phyloP scores from a whole-genome alignment of 2,888 invertebrate genomes.

The Copidosoma aretas region DNA sequence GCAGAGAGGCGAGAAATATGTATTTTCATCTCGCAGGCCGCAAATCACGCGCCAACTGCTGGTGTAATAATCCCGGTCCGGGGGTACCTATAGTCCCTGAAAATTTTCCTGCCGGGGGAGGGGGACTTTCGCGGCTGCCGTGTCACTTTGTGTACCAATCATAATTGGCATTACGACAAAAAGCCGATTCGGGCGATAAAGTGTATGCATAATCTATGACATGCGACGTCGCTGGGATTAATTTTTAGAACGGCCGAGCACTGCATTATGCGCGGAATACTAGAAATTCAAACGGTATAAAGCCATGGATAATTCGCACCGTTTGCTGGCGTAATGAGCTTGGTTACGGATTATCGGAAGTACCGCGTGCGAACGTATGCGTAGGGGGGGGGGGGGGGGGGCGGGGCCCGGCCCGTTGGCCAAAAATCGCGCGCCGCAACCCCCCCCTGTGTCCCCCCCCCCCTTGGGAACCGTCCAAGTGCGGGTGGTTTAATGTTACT shows the following conservation, averaged over 20 bases:
- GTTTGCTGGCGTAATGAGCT: constrained; percentile 26
- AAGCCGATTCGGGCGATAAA: not conserved
- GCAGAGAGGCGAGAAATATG: constrained; percentile 17
- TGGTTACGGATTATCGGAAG: constrained; percentile 27
- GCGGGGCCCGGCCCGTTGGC: not conserved
- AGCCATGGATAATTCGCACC: constrained; percentile 23
- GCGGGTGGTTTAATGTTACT: constrained; percentile 34
- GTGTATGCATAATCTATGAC: not conserved
- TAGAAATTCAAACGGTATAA: constrained; percentile 5
- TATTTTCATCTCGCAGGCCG: constrained; percentile 8
- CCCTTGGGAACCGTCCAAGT: not conserved
- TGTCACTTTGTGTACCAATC: not conserved
- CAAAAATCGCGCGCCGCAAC: constrained; percentile 19
- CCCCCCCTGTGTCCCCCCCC: constrained; percentile 1
- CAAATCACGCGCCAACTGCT: too few relatives aligned
- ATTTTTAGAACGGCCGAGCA: too few relatives aligned
- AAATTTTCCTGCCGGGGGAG: too few relatives aligned
- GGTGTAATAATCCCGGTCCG: too few relatives aligned
- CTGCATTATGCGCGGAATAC: not conserved
- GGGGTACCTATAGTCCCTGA: too few relatives aligned
- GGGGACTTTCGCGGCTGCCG: too few relatives aligned
- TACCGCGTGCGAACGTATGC: constrained; percentile 12
- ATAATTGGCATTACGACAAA: not conserved
- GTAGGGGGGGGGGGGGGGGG: constrained; percentile 9
- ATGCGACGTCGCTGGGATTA: constrained; percentile 3